A percentile compares a stretch with the other conserved stretches of the same genome.
These are phyloP conservation scores for Hippoglossus stenolepis DNA, from an alignment of 2,113 vertebrate genomes.

Conservation along the genomic window DNA sequence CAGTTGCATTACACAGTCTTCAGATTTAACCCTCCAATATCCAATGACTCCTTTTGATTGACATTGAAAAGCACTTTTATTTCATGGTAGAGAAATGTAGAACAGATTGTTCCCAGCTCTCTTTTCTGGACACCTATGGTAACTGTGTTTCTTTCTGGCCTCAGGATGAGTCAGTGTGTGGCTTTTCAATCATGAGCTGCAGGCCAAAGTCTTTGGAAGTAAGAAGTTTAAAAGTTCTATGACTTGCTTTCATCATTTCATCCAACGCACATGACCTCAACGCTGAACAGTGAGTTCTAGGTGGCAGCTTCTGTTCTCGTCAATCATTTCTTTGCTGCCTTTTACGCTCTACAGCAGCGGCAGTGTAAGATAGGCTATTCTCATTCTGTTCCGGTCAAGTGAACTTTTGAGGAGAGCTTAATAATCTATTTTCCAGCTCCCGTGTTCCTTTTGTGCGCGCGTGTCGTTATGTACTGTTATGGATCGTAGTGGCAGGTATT, in stretches of 20 bases:
- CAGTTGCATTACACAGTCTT: too few species aligned
- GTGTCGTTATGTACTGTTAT: constrained; percentile 53
- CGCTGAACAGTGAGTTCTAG: neutral
- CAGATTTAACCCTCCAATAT: neutral
- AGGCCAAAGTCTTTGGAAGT: constrained; percentile 4
- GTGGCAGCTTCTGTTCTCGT: constrained; percentile 28
- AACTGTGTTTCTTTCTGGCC: neutral
- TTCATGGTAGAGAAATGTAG: neutral
- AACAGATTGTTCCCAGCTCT: neutral
- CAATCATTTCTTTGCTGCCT: constrained; percentile 35
- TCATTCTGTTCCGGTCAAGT: constrained; percentile 59
- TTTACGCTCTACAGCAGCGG: constrained; percentile 26
- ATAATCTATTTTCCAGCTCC: constrained; percentile 61
- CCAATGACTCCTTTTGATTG: neutral
- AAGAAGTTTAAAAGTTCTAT: neutral
- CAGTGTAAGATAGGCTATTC: constrained; percentile 23
- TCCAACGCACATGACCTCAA: constrained; percentile 19
- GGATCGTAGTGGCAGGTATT: constrained; percentile 59
- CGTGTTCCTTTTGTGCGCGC: constrained; percentile 39
- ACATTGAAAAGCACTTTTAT: neutral
- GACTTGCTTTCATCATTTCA: constrained; percentile 5
- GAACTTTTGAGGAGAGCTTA: constrained; percentile 46
- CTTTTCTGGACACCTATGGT: neutral
- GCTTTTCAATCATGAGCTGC: too few species aligned
- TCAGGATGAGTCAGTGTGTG: neutral